Evolutionary conservation across 2,113 vertebrate species (phyloP).

Genomic region (Apus apus): DNA sequence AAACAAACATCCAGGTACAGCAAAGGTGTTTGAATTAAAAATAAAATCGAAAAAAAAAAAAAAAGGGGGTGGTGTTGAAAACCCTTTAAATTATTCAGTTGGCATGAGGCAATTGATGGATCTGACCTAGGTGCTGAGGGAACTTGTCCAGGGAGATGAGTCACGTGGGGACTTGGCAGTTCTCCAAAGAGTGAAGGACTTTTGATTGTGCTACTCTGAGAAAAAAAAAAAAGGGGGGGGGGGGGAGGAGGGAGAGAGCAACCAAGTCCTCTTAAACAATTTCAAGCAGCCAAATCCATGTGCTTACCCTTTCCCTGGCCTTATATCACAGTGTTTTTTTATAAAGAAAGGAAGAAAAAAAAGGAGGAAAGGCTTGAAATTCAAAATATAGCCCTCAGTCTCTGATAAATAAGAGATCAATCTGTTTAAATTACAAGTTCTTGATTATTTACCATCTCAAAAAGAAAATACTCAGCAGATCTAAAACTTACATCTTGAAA

Average conservation of each 20-base stretch:
- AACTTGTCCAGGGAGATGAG: neutral
- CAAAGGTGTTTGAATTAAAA: accelerated
- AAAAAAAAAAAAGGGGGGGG: accelerated
- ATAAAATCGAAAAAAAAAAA: too few relatives aligned
- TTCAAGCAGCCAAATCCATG: neutral
- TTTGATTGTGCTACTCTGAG: neutral
- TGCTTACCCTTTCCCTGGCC: neutral
- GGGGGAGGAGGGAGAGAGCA: too few relatives aligned
- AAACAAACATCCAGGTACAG: too few relatives aligned
- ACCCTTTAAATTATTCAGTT: neutral
- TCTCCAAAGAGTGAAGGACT: neutral
- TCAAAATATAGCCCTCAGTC: neutral
- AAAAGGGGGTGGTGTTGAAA: too few relatives aligned
- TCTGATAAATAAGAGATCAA: neutral
- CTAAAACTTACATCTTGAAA: neutral
- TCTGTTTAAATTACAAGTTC: accelerated
- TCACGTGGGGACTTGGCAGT: neutral
- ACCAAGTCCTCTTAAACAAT: neutral
- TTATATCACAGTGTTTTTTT: neutral
- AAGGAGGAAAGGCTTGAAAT: accelerated
- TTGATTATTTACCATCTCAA: neutral
- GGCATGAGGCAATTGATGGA: accelerated
- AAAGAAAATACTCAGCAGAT: neutral
- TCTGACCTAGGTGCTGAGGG: neutral
- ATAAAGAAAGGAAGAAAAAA: neutral